A percentile compares a stretch with the other conserved stretches of the same genome.
phyloP scores from a whole-genome alignment of 2,888 invertebrate species.

The Andrena praecox region DNA sequence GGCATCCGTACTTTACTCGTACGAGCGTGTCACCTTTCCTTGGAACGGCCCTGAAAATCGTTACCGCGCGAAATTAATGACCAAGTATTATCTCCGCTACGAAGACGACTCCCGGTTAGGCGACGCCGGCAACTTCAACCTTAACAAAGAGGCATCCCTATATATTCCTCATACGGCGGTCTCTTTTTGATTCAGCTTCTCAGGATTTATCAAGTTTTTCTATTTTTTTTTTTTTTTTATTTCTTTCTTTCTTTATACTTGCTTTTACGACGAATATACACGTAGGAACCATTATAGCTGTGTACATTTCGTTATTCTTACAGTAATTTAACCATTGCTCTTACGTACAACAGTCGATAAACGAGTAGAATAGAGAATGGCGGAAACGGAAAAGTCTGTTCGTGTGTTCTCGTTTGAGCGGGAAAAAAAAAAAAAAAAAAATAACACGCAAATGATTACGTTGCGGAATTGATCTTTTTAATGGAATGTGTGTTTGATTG shows the following conservation, averaged over 20 bases:
- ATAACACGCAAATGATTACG: slow-evolving; percentile 42
- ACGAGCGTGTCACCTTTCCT: slow-evolving; percentile 15
- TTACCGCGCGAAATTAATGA: slow-evolving; percentile 7
- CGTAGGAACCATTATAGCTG: slow-evolving; percentile 58
- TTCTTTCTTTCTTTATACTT: neutral
- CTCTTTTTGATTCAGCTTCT: slow-evolving; percentile 25
- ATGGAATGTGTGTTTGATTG: slow-evolving; percentile 69
- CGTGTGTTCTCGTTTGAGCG: slow-evolving; percentile 29
- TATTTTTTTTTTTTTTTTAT: neutral
- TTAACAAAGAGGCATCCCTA: slow-evolving; percentile 3
- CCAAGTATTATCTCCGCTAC: slow-evolving; percentile 20
- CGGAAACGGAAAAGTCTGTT: slow-evolving; percentile 20
- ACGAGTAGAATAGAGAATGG: slow-evolving; percentile 29
- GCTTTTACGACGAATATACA: slow-evolving; percentile 29
- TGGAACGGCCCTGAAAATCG: neutral
- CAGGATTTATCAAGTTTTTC: neutral
- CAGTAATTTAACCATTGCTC: slow-evolving; percentile 25
- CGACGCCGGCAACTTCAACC: neutral
- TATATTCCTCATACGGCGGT: neutral
- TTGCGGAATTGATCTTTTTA: slow-evolving; percentile 54
- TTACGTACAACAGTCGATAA: slow-evolving; percentile 19
- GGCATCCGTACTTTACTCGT: slow-evolving; percentile 33
- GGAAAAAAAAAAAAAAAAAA: slow-evolving; percentile 29
- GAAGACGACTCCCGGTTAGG: neutral
- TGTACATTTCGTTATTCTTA: slow-evolving; percentile 46